Percentiles rank a stretch among this genome's conserved stretches.
Evolutionary conservation across 2,113 vertebrate genomes (phyloP).

Genomic region (Setophaga petechia): DNA sequence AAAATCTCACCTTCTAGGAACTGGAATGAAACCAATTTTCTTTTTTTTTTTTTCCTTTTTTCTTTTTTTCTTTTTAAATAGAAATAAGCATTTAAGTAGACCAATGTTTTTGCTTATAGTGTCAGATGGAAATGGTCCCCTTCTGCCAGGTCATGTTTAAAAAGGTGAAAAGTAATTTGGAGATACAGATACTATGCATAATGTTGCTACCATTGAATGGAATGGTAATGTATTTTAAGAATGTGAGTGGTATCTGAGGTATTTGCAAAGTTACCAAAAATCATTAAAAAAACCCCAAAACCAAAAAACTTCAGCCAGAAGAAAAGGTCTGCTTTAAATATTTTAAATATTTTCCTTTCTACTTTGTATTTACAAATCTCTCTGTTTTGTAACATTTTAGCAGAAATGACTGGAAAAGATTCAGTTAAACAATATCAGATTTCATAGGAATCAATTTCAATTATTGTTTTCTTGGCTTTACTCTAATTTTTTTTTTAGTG

Average conservation of each 20-base stretch:
- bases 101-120: background rate
- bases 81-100: background rate
- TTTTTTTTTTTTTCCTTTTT: background rate
- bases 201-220: background rate
- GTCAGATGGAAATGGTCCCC: background rate
- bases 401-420: background rate
- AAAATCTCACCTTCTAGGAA: background rate
- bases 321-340: background rate
- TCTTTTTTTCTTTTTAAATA: too few relatives aligned
- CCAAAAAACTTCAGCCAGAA: background rate
- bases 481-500: background rate
- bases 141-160: background rate
- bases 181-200: background rate
- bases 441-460: background rate
- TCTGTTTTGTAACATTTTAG: background rate
- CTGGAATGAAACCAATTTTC: background rate
- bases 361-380: background rate
- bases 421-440: background rate
- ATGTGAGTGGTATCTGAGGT: background rate
- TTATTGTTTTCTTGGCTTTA: background rate
- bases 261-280: background rate
- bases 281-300: background rate
- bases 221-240: background rate
- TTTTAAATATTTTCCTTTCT: background rate
- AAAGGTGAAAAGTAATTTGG: background rate